phyloP scores from a whole-genome alignment of 2,113 vertebrate genomes.

The Dolichotis patagonum region DNA sequence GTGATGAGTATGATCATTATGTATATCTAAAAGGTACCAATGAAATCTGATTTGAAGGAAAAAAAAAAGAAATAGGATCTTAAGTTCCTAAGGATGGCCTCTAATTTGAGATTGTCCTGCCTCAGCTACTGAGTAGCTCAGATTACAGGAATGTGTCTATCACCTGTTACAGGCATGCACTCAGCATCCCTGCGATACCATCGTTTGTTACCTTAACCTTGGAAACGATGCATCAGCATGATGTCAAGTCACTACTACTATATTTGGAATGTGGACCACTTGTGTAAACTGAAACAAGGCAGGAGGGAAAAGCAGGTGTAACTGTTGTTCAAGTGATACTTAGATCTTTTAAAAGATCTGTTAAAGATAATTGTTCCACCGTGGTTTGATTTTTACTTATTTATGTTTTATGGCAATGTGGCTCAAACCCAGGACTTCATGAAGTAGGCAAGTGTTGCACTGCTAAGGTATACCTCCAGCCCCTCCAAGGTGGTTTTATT shows the following conservation, averaged over 20 bases:
- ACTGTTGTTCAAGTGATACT: not conserved
- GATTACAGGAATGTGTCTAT: not conserved
- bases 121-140: not conserved
- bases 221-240: not conserved
- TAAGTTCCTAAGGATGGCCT: not conserved
- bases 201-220: conserved; percentile 9
- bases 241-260: not conserved
- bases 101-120: not conserved
- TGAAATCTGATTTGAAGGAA: not conserved
- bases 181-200: not conserved
- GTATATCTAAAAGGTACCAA: not conserved
- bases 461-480: not conserved
- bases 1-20: not conserved
- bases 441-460: not conserved
- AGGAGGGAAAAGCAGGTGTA: not conserved
- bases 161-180: not conserved
- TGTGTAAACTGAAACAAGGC: not conserved
- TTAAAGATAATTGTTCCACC: conserved; percentile 5
- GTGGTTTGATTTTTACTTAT: not conserved
- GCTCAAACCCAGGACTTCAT: not conserved
- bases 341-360: conserved; percentile 27
- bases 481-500: not conserved
- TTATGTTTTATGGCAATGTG: not conserved
- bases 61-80: not conserved
- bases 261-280: not conserved